Evolutionary conservation across 30 jellyfish, hydroid and myxozoan species (phyloP).

Genomic region (Clytia hemisphaerica): DNA sequence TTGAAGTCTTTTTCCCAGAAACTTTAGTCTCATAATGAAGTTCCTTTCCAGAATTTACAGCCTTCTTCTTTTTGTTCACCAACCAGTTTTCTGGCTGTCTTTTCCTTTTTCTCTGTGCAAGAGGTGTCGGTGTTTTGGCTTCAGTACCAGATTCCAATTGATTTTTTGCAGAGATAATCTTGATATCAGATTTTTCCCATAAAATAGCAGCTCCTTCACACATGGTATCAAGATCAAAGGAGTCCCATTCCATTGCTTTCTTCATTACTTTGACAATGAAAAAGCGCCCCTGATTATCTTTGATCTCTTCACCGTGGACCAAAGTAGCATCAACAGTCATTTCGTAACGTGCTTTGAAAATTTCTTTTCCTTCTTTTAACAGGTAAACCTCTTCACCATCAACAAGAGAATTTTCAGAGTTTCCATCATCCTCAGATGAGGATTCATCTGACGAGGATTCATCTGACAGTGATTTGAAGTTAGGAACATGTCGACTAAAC

Average conservation of each 20-base stretch:
- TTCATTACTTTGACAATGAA: neutral
- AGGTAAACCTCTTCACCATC: too few relatives aligned
- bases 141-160: neutral
- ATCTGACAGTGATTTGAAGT: too few relatives aligned
- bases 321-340: too few relatives aligned
- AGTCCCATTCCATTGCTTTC: neutral
- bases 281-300: constrained; percentile 14
- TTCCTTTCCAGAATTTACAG: constrained; percentile 3
- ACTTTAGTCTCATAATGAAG: neutral
- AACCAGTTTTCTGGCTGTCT: constrained; percentile 5
- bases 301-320: constrained; percentile 5
- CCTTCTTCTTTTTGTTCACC: neutral
- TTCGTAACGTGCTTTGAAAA: too few relatives aligned
- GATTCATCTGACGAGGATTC: too few relatives aligned
- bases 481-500: too few relatives aligned
- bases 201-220: constrained; percentile 4
- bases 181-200: neutral
- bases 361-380: too few relatives aligned
- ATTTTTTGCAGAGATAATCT: neutral
- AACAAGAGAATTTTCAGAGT: too few relatives aligned
- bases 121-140: constrained; percentile 3
- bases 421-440: too few relatives aligned
- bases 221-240: constrained; percentile 3
- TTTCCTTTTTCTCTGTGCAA: constrained; percentile 1
- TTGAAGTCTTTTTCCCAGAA: neutral